A percentile compares a stretch with the other conserved stretches of the same genome.
Conservation (phyloP, 2,888 invertebrate species). For the Nomada ferruginata region DNA sequence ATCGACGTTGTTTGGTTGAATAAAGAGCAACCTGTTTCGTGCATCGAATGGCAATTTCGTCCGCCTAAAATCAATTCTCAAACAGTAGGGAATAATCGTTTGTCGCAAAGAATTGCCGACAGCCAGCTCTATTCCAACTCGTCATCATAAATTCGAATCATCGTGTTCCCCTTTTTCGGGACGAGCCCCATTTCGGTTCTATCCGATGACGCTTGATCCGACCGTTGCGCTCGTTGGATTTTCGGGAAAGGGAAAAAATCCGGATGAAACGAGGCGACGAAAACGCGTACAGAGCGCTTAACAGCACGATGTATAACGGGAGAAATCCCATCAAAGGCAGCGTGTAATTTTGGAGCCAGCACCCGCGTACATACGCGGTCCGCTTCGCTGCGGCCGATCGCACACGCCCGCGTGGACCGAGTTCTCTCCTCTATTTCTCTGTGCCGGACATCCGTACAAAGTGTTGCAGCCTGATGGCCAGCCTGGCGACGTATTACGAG, state of each 20-base stretch:
- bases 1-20: slow-evolving; percentile 18
- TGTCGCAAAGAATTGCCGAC: background rate
- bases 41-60: slow-evolving; percentile 6
- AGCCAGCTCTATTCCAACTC: no score
- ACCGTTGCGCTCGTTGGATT: background rate
- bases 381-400: background rate
- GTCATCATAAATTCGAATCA: background rate
- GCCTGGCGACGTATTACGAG: slow-evolving; percentile 61
- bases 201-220: slow-evolving; percentile 22
- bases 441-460: slow-evolving; percentile 63
- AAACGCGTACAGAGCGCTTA: slow-evolving; percentile 49
- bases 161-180: background rate
- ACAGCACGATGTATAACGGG: slow-evolving; percentile 38
- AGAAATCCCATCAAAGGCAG: slow-evolving; percentile 66
- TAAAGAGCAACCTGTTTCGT: slow-evolving; percentile 13
- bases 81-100: background rate
- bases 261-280: slow-evolving; percentile 22
- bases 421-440: background rate
- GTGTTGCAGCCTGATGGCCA: slow-evolving; percentile 56
- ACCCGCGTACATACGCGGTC: background rate
- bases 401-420: slow-evolving; percentile 12
- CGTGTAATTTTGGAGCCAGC: slow-evolving; percentile 59
- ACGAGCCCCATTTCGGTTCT: background rate
- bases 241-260: slow-evolving; percentile 24
- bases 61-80: background rate